Conservation (phyloP, 2,113 vertebrate genomes). For the Paramisgurnus dabryanus region DNA sequence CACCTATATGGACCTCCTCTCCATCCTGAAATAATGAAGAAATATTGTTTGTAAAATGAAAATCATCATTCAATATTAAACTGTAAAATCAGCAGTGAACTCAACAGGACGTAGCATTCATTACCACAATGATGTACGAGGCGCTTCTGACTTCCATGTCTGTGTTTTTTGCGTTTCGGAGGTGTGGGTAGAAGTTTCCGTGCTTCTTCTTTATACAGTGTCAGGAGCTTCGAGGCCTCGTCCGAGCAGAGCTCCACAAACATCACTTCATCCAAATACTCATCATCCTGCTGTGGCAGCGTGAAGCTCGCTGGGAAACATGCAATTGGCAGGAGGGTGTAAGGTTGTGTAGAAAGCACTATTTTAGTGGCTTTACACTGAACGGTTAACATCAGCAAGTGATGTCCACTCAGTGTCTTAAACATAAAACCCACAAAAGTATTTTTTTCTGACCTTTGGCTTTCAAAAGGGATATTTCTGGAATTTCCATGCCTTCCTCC, state of each 20-base stretch:
- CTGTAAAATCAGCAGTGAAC: background rate
- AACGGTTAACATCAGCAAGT: too few relatives aligned
- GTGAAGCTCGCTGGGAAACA: slow-evolving; percentile 80
- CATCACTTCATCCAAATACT: slow-evolving; percentile 81
- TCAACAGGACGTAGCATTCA: background rate
- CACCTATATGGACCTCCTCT: slow-evolving; percentile 9
- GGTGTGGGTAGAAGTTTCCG: slow-evolving; percentile 78
- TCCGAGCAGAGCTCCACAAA: slow-evolving; percentile 80
- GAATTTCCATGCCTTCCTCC: slow-evolving; percentile 75
- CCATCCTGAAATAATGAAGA: slow-evolving; percentile 54
- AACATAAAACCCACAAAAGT: too few relatives aligned
- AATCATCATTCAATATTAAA: background rate
- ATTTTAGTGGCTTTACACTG: too few relatives aligned
- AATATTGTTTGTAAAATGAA: background rate
- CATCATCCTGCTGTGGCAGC: slow-evolving; percentile 79
- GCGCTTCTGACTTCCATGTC: slow-evolving; percentile 65
- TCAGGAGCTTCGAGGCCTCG: slow-evolving; percentile 77
- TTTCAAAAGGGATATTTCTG: slow-evolving; percentile 83
- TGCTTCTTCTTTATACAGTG: slow-evolving; percentile 80
- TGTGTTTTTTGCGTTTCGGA: slow-evolving; percentile 75
- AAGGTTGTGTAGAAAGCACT: too few relatives aligned
- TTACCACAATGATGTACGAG: slow-evolving; percentile 31
- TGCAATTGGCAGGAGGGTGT: too few relatives aligned
- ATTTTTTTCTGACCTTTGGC: slow-evolving; percentile 79
- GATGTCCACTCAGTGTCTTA: too few relatives aligned